Conservation (phyloP, 2,797 vertebrate genomes). For the Sardinella longiceps region DNA sequence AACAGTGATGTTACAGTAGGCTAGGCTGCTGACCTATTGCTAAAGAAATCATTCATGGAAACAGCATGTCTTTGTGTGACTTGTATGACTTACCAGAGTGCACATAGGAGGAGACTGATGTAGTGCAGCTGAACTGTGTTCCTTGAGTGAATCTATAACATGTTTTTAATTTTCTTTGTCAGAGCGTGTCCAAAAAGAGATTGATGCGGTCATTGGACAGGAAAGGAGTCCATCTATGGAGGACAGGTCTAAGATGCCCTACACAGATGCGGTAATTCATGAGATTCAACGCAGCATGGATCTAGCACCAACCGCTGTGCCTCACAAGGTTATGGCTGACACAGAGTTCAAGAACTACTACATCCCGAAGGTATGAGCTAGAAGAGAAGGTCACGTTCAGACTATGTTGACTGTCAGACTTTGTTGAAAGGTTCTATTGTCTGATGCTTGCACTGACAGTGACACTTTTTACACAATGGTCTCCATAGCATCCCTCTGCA, state of each 20-base stretch:
- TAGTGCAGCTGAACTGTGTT: neutral
- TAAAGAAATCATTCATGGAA: neutral
- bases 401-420: too few species aligned
- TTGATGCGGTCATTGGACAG: constrained; percentile 56
- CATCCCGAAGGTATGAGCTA: constrained; percentile 56
- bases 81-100: too few species aligned
- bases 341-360: constrained; percentile 53
- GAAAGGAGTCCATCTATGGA: constrained; percentile 43
- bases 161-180: neutral
- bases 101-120: neutral
- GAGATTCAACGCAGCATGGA: constrained; percentile 59
- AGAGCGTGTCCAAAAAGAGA: constrained; percentile 58
- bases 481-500: too few species aligned
- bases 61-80: neutral
- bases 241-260: constrained; percentile 62
- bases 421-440: too few species aligned
- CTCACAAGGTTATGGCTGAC: constrained; percentile 53
- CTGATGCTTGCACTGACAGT: too few species aligned
- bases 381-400: too few species aligned
- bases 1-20: too few species aligned
- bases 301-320: constrained; percentile 50
- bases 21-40: neutral
- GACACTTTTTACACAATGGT: too few species aligned
- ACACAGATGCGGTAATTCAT: constrained; percentile 65
- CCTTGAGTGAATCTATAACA: neutral